Conservation (phyloP, 2,113 vertebrate species). For the Pterocles orientalis region DNA sequence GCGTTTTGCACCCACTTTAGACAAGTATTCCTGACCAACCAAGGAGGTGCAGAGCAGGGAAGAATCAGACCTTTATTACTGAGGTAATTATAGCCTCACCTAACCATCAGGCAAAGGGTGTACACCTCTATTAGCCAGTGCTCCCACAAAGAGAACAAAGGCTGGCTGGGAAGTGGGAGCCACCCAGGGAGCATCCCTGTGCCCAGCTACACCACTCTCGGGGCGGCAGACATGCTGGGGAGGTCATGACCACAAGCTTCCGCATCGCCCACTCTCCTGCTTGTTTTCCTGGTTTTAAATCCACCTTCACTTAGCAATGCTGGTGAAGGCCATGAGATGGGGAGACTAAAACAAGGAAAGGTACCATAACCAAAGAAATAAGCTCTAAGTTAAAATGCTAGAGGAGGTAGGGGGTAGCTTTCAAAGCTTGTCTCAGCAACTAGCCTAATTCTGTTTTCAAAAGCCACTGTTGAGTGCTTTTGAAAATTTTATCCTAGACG, state of each 20-base stretch:
- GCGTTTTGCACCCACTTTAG: slow-evolving; percentile 56
- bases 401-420: slow-evolving; percentile 29
- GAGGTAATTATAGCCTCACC: slow-evolving; percentile 63
- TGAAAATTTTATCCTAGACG: slow-evolving; percentile 56
- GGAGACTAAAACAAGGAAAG: neutral
- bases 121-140: slow-evolving; percentile 47
- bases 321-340: slow-evolving; percentile 13
- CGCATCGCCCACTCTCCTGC: neutral
- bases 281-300: slow-evolving; percentile 7
- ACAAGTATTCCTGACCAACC: slow-evolving; percentile 17
- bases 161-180: slow-evolving; percentile 32
- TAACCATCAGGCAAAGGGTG: slow-evolving; percentile 17
- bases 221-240: neutral
- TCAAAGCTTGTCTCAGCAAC: slow-evolving; percentile 60
- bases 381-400: slow-evolving; percentile 34
- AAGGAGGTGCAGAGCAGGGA: neutral
- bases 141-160: slow-evolving; percentile 68
- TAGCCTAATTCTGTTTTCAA: slow-evolving; percentile 63
- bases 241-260: slow-evolving; percentile 35
- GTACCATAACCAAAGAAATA: neutral
- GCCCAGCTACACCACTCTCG: neutral
- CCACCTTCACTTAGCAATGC: neutral
- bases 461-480: slow-evolving; percentile 58
- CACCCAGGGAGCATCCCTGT: slow-evolving; percentile 51
- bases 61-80: slow-evolving; percentile 51